Percentiles rank a stretch among this genome's conserved stretches.
These are phyloP conservation scores for Chiloscyllium punctatum DNA, from an alignment of 2,797 vertebrate genomes.

Conservation along the genomic window DNA sequence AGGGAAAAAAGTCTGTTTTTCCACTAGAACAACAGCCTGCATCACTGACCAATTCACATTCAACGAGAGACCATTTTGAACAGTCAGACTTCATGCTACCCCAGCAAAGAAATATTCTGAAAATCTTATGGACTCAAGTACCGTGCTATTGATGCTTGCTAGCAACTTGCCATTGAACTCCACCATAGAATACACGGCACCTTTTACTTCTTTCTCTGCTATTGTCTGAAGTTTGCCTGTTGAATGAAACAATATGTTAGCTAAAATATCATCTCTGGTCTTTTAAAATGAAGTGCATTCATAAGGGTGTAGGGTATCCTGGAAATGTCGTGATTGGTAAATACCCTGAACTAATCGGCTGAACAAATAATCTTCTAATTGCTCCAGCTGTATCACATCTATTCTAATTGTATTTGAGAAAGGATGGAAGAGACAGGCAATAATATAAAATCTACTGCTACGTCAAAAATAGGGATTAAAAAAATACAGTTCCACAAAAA, in stretches of 20 bases:
- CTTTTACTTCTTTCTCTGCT: conserved; percentile 97
- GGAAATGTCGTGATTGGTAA: neutral
- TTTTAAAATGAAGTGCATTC: neutral
- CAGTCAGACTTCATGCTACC: neutral
- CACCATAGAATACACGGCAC: conserved; percentile 97
- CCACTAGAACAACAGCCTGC: neutral
- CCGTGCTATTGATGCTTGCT: conserved; percentile 98
- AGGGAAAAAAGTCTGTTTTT: neutral
- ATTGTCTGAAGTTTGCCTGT: conserved; percentile 93
- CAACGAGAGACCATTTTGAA: neutral
- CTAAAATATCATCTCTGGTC: neutral
- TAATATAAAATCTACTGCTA: neutral
- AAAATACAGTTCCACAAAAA: neutral
- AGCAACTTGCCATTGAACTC: conserved; percentile 96
- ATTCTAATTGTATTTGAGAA: neutral
- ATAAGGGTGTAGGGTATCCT: neutral
- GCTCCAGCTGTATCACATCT: neutral
- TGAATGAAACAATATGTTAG: conserved; percentile 9
- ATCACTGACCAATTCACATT: neutral
- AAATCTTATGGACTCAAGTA: conserved; percentile 52
- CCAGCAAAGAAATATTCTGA: neutral
- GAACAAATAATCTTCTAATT: neutral
- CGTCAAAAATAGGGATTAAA: neutral
- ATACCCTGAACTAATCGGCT: neutral
- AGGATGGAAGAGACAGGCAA: neutral